Percentiles rank a stretch among this genome's conserved stretches.
Evolutionary conservation across 2,113 vertebrate genomes (phyloP).

Genomic region (Corynorhinus townsendii): DNA sequence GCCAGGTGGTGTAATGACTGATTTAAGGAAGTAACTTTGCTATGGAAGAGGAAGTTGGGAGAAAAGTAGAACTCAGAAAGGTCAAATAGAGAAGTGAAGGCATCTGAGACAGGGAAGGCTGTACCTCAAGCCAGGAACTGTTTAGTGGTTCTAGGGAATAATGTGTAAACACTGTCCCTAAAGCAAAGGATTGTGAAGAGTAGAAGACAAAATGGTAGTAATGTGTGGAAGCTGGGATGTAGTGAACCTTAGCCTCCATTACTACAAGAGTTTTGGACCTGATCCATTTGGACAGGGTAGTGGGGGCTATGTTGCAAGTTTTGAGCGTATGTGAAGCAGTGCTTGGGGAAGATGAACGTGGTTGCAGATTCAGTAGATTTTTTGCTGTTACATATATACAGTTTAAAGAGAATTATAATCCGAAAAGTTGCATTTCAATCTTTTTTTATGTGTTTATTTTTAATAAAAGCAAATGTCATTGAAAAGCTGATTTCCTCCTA

Average conservation of each 20-base stretch:
- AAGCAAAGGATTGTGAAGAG: not conserved
- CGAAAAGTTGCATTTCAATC: not conserved
- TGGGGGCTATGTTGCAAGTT: not conserved
- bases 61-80: not conserved
- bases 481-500: not conserved
- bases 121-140: not conserved
- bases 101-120: not conserved
- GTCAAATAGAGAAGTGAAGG: not conserved
- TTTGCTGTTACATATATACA: not conserved
- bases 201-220: not conserved
- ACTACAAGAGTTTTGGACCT: not conserved
- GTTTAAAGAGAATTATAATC: not conserved
- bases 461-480: not conserved
- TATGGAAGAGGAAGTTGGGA: not conserved
- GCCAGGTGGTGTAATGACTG: not conserved
- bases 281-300: not conserved
- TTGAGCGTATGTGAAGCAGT: not conserved
- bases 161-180: not conserved
- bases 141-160: not conserved
- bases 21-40: not conserved
- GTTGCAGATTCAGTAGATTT: not conserved
- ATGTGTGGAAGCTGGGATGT: not conserved
- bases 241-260: not conserved
- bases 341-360: not conserved
- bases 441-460: not conserved